Evolutionary conservation across 2,113 vertebrate genomes (phyloP).

Genomic region (Paramormyrops kingsleyae): DNA sequence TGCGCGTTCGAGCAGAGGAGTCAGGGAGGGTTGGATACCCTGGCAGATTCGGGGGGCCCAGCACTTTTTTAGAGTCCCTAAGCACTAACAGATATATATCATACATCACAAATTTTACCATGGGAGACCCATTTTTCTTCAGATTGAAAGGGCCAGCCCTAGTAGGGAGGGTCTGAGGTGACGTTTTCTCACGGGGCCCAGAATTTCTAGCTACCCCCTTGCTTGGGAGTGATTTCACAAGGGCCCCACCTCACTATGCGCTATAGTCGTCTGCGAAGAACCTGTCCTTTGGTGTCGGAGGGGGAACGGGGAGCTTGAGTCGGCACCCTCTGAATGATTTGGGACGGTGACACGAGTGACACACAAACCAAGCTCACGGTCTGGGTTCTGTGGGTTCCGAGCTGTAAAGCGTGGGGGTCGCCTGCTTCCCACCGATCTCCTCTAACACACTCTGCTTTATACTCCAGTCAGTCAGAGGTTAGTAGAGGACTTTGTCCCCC

Average conservation of each 20-base stretch:
- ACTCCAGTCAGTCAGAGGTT: background rate
- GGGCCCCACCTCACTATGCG: background rate
- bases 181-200: background rate
- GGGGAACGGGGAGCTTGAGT: background rate
- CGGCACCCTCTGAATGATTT: background rate
- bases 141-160: background rate
- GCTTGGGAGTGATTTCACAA: background rate
- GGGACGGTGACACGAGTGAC: background rate
- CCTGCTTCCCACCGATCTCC: background rate
- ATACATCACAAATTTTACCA: background rate
- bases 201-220: background rate
- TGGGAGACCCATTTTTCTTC: background rate
- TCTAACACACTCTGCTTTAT: background rate
- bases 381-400: background rate
- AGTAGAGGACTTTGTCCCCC: background rate
- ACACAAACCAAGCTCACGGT: background rate
- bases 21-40: background rate
- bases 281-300: background rate
- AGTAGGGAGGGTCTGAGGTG: background rate
- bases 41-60: background rate
- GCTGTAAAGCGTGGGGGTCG: background rate
- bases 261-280: background rate
- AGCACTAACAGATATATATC: background rate
- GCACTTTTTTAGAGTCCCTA: background rate
- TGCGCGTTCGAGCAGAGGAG: background rate